phyloP scores from a whole-genome alignment of 2,888 invertebrate genomes.

The Papilio demoleus region DNA sequence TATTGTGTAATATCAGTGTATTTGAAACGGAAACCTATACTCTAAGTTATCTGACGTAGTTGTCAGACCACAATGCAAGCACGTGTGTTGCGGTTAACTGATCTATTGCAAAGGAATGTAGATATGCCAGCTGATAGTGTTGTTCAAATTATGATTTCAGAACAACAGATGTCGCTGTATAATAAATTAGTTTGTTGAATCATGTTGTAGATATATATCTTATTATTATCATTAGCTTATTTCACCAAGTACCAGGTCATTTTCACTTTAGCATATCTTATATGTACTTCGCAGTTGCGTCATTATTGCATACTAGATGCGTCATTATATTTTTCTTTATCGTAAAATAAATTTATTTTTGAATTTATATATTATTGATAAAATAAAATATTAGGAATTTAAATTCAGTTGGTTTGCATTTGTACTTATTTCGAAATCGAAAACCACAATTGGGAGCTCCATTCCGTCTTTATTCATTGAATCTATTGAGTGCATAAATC shows the following conservation, averaged over 20 bases:
- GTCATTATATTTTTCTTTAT: no score
- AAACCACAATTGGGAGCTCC: not conserved
- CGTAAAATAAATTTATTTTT: no score
- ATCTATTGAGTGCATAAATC: not conserved
- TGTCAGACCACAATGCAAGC: not conserved
- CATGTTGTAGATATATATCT: no score
- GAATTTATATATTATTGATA: no score
- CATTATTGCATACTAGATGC: no score
- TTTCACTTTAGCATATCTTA: no score
- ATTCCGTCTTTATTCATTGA: not conserved
- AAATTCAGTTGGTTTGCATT: no score
- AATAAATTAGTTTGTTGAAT: not conserved
- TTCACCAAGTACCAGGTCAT: no score
- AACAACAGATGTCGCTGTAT: not conserved
- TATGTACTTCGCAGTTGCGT: no score
- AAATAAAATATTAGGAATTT: not conserved
- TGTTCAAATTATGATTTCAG: not conserved
- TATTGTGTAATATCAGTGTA: not conserved
- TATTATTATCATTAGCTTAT: no score
- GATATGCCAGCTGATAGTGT: not conserved
- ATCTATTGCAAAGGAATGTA: not conserved
- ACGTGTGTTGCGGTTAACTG: not conserved
- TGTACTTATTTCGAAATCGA: not conserved
- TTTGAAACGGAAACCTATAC: not conserved
- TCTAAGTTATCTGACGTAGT: constrained; percentile 5